A percentile compares a stretch with the other conserved stretches of the same genome.
Evolutionary conservation across 2,797 vertebrate genomes (phyloP).

Genomic region (Intellagama lesueurii): DNA sequence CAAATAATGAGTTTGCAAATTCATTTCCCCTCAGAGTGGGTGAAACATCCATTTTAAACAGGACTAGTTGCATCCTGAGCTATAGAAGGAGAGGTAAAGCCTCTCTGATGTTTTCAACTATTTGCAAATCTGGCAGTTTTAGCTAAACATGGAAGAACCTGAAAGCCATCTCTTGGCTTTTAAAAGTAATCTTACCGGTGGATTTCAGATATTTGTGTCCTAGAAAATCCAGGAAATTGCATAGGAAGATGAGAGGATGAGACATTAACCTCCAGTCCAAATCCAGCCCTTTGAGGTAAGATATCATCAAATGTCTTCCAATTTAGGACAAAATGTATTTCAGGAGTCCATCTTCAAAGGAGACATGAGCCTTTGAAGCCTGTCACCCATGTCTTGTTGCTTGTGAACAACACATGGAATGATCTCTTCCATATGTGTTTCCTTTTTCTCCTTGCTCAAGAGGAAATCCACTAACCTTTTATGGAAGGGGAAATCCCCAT

Average conservation of each 20-base stretch:
- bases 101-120: background rate
- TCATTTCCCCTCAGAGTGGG: background rate
- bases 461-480: no score
- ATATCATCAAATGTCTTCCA: background rate
- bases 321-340: background rate
- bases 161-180: background rate
- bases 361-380: no score
- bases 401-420: no score
- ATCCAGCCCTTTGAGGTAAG: background rate
- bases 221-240: background rate
- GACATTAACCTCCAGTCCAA: background rate
- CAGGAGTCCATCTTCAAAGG: background rate
- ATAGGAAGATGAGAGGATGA: background rate
- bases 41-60: background rate
- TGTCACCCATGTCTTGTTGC: no score
- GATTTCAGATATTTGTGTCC: background rate
- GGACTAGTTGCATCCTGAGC: rapidly evolving
- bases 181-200: background rate
- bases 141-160: constrained; percentile 7
- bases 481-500: no score
- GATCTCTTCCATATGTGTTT: no score
- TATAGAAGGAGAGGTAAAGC: background rate
- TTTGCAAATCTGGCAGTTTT: background rate
- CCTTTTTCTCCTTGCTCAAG: no score
- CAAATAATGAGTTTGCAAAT: background rate